Conservation (phyloP, 2,113 vertebrate genomes). For the Corythaeola cristata region DNA sequence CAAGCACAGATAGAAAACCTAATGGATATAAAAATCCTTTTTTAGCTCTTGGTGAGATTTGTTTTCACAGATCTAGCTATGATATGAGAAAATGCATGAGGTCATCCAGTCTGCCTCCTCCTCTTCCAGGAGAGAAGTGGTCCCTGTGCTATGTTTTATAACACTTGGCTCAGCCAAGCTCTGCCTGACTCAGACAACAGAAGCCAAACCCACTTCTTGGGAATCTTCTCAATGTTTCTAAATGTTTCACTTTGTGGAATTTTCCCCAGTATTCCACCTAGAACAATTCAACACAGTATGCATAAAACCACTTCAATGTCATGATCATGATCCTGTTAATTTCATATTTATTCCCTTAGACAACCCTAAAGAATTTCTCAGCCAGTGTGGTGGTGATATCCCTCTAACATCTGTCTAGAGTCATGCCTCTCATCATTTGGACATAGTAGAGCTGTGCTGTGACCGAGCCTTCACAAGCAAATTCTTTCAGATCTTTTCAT, state of each 20-base stretch:
- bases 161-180: background rate
- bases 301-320: background rate
- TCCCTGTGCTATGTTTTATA: background rate
- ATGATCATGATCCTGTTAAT: background rate
- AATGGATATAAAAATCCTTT: conserved; percentile 26
- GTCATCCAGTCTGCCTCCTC: background rate
- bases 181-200: background rate
- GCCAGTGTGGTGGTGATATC: background rate
- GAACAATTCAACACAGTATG: background rate
- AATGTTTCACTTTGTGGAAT: background rate
- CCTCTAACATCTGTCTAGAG: background rate
- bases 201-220: background rate
- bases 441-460: background rate
- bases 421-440: background rate
- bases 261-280: background rate
- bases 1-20: conserved; percentile 12
- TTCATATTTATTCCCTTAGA: background rate
- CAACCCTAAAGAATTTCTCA: background rate
- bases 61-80: background rate
- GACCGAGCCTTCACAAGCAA: background rate
- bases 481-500: background rate
- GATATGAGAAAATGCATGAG: background rate
- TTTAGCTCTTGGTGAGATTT: conserved; percentile 5
- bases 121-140: background rate
- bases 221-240: background rate